These are phyloP conservation scores for Drosophila setifemur DNA, from an alignment of 1,140 invertebrate species.

Conservation along the genomic window DNA sequence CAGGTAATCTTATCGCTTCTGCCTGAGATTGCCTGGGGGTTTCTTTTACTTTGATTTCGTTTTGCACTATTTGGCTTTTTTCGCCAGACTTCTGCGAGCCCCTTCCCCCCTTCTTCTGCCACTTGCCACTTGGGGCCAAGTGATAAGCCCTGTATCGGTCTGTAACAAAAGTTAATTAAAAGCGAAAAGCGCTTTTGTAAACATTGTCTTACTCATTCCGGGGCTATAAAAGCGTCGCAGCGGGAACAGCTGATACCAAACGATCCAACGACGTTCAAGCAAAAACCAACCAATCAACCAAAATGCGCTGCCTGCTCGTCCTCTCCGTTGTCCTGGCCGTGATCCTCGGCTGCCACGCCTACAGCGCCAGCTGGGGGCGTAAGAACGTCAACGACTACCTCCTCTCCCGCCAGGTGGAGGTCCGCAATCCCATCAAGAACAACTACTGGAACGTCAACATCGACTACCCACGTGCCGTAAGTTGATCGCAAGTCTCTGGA, in stretches of 20 bases:
- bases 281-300: slow-evolving; percentile 28
- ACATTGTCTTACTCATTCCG: slow-evolving; percentile 30
- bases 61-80: slow-evolving; percentile 19
- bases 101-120: neutral
- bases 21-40: slow-evolving; percentile 25
- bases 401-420: slow-evolving; percentile 48
- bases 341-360: slow-evolving; percentile 44
- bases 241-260: slow-evolving; percentile 8
- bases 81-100: neutral
- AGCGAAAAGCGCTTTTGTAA: slow-evolving; percentile 27
- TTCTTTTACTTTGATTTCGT: slow-evolving; percentile 32
- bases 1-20: slow-evolving; percentile 44
- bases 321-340: slow-evolving; percentile 57
- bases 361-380: slow-evolving; percentile 61
- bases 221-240: slow-evolving; percentile 39
- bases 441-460: slow-evolving; percentile 61
- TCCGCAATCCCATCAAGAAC: slow-evolving; percentile 54
- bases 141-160: slow-evolving; percentile 18
- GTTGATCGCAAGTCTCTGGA: neutral
- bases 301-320: slow-evolving; percentile 45
- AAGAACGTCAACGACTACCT: slow-evolving; percentile 39
- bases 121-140: neutral
- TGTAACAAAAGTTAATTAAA: slow-evolving; percentile 46
- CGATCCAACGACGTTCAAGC: neutral
- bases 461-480: slow-evolving; percentile 57